These are phyloP conservation scores for Hylia prasina DNA, from an alignment of 2,113 vertebrate species.

Conservation along the genomic window DNA sequence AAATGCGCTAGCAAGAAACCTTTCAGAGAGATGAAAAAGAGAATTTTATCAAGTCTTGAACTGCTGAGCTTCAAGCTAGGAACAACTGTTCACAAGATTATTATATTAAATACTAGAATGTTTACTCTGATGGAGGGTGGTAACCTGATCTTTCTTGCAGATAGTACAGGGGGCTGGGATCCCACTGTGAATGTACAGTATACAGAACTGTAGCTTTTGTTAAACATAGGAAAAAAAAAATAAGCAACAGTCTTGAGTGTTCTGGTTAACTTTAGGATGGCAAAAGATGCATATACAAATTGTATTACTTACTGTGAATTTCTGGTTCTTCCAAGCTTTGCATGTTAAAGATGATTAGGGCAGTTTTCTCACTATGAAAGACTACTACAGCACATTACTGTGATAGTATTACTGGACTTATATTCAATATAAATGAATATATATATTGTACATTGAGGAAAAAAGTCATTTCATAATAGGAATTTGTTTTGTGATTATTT, in stretches of 20 bases:
- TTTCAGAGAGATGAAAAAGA: not conserved
- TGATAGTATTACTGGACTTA: constrained; percentile 64
- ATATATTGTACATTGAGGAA: constrained; percentile 54
- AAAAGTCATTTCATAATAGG: constrained; percentile 64
- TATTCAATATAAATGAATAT: constrained; percentile 17
- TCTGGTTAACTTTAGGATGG: constrained; percentile 37
- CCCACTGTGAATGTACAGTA: constrained; percentile 56
- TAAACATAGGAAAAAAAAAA: constrained; percentile 44
- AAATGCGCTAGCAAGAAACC: constrained; percentile 86
- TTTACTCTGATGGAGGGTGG: constrained; percentile 40
- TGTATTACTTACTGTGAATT: constrained; percentile 68
- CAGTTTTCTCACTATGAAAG: constrained; percentile 65
- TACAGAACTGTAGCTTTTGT: constrained; percentile 49
- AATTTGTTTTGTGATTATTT: constrained; percentile 68
- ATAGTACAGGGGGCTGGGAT: constrained; percentile 25
- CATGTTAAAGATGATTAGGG: constrained; percentile 71
- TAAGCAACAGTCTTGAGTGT: constrained; percentile 9
- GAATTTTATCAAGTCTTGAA: constrained; percentile 40
- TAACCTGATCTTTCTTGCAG: constrained; percentile 15
- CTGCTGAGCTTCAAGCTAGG: constrained; percentile 59
- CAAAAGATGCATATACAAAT: constrained; percentile 38
- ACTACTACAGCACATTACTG: constrained; percentile 59
- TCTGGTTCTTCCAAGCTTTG: constrained; percentile 72
- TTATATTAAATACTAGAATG: constrained; percentile 36
- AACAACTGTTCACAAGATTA: constrained; percentile 57